A percentile compares a stretch with the other conserved stretches of the same genome.
phyloP scores from a whole-genome alignment of 2,113 vertebrate species.

The Megalops atlanticus region DNA sequence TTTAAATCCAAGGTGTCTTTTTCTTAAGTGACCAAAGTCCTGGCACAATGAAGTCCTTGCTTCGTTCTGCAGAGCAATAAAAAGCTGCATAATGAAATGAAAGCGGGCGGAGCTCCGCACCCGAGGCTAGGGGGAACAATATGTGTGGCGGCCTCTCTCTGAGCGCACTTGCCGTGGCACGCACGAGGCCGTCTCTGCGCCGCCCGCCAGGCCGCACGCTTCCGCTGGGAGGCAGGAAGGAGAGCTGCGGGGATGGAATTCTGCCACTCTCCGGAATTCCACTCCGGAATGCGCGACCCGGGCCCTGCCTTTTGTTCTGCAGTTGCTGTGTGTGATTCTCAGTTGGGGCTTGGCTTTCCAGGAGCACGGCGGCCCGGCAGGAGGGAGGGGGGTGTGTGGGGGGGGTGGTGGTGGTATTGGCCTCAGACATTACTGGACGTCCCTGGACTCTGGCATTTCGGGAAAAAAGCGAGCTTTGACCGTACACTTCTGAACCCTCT shows the following conservation, averaged over 20 bases:
- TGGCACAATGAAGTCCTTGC: too few relatives aligned
- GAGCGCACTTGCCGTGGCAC: not conserved
- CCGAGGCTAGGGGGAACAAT: not conserved
- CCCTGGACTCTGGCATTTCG: too few relatives aligned
- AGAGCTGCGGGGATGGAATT: slow-evolving; percentile 4
- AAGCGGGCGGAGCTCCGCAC: not conserved
- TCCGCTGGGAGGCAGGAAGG: too few relatives aligned
- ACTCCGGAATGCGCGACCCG: slow-evolving; percentile 24
- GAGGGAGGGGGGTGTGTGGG: too few relatives aligned
- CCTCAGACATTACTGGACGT: too few relatives aligned
- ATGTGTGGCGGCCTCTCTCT: not conserved
- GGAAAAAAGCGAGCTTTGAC: too few relatives aligned
- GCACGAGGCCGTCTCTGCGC: not conserved
- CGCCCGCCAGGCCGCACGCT: not conserved
- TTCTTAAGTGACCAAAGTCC: not conserved
- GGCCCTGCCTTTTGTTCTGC: slow-evolving; percentile 17
- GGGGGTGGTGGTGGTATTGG: too few relatives aligned
- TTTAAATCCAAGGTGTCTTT: not conserved
- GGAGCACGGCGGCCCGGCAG: too few relatives aligned
- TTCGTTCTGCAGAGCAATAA: too few relatives aligned
- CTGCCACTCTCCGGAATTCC: slow-evolving; percentile 14
- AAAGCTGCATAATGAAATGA: not conserved
- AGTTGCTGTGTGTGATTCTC: too few relatives aligned
- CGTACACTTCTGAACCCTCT: too few relatives aligned
- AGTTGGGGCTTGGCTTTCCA: too few relatives aligned